Evolutionary conservation across 2,888 invertebrate species (phyloP).

Genomic region (Leucoma salicis): DNA sequence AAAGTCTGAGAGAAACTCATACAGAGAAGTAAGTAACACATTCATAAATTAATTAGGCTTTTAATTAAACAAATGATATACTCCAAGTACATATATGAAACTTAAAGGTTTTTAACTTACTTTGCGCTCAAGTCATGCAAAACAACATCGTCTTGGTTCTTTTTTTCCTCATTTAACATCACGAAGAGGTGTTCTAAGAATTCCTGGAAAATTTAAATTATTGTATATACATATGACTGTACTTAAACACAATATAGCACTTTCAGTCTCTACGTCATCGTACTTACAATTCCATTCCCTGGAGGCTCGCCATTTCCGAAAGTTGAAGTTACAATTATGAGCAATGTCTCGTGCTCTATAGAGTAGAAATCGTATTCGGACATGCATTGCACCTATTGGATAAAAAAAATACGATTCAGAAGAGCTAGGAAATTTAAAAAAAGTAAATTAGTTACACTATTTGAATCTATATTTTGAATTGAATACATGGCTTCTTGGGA

Average conservation of each 20-base stretch:
- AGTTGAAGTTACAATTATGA: slow-evolving; percentile 96
- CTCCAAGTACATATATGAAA: no score
- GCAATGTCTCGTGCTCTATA: slow-evolving; percentile 95
- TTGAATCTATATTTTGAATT: no score
- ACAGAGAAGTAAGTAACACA: no score
- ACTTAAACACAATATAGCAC: neutral
- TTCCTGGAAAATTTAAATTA: slow-evolving; percentile 42
- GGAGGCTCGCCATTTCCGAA: slow-evolving; percentile 99
- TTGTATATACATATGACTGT: neutral
- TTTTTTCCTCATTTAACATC: slow-evolving; percentile 63
- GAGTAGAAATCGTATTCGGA: slow-evolving; percentile 96
- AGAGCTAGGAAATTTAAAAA: no score
- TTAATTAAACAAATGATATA: no score
- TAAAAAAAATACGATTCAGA: no score
- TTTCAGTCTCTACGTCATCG: neutral
- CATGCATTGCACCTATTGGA: slow-evolving; percentile 94
- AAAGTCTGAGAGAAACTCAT: no score
- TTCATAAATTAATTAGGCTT: no score
- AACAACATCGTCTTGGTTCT: slow-evolving; percentile 48
- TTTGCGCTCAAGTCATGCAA: no score
- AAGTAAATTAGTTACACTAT: no score
- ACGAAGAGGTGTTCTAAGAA: slow-evolving; percentile 67
- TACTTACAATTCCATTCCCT: slow-evolving; percentile 94
- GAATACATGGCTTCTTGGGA: no score
- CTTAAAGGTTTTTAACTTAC: no score